A percentile compares a stretch with the other conserved stretches of the same genome.
These are phyloP conservation scores for Numenius arquata DNA, from an alignment of 2,113 vertebrate species.

Conservation along the genomic window DNA sequence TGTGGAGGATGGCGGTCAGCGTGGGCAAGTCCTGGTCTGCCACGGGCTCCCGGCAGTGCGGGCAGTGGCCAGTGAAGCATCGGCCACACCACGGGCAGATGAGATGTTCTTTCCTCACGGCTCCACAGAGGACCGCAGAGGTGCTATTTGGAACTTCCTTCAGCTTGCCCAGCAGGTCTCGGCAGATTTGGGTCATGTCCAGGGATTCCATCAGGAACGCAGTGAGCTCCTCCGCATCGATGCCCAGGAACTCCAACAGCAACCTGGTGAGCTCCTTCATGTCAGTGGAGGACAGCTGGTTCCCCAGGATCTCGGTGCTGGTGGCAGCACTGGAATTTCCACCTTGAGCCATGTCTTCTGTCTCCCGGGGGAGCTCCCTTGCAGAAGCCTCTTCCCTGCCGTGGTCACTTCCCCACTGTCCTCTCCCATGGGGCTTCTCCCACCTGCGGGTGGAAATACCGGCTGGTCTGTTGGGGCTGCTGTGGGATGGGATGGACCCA, in stretches of 20 bases:
- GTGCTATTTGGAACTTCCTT: too few relatives aligned
- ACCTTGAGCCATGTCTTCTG: not conserved
- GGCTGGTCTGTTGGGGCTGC: not conserved
- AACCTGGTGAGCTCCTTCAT: not conserved
- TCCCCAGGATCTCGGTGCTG: not conserved
- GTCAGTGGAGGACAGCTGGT: not conserved
- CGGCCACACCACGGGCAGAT: not conserved
- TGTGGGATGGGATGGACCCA: too few relatives aligned
- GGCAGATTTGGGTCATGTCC: not conserved
- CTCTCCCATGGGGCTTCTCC: too few relatives aligned
- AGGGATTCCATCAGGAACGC: not conserved
- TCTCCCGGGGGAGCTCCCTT: too few relatives aligned
- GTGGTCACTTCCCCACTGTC: fast-evolving
- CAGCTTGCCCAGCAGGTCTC: not conserved
- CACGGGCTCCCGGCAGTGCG: not conserved
- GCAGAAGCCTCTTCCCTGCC: not conserved
- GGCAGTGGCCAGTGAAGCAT: not conserved
- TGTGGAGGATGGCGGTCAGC: not conserved
- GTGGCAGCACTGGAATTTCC: not conserved
- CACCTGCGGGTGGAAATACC: not conserved
- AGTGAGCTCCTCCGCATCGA: not conserved
- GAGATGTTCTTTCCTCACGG: not conserved
- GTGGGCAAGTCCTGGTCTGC: not conserved
- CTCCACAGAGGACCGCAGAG: fast-evolving
- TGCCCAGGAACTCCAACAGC: too few relatives aligned